Conservation (phyloP, 2,888 invertebrate genomes). For the Drosophila fungiperda region DNA sequence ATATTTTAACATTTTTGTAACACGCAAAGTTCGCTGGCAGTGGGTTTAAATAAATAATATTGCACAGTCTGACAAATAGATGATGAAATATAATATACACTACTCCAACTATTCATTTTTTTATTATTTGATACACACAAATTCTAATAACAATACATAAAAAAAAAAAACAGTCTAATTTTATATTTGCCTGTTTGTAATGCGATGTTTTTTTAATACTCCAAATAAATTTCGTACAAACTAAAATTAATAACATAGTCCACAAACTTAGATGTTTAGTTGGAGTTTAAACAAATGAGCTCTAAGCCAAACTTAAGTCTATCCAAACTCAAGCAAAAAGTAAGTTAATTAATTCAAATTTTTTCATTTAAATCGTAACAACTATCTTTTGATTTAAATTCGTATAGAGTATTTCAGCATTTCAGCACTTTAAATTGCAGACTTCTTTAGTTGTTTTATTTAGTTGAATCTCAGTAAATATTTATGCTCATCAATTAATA, state of each 20-base stretch:
- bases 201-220: neutral
- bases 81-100: constrained; percentile 53
- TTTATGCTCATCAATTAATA: constrained; percentile 57
- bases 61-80: constrained; percentile 41
- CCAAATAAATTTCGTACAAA: neutral
- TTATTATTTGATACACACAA: constrained; percentile 32
- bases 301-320: neutral
- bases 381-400: neutral
- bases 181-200: neutral
- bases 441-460: constrained; percentile 3
- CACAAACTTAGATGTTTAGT: neutral
- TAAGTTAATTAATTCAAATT: neutral
- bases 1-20: constrained; percentile 59
- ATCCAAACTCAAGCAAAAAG: neutral
- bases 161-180: neutral
- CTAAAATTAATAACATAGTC: neutral
- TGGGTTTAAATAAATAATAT: constrained; percentile 54
- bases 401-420: neutral
- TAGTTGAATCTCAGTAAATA: constrained; percentile 35
- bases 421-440: neutral
- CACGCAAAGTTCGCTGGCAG: constrained; percentile 59
- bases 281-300: neutral
- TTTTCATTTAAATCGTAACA: neutral
- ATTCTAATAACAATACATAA: constrained; percentile 13
- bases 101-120: constrained; percentile 36